These are phyloP conservation scores for Sebastiscus albofasciatus DNA, from an alignment of 2,797 vertebrate species.

Conservation along the genomic window DNA sequence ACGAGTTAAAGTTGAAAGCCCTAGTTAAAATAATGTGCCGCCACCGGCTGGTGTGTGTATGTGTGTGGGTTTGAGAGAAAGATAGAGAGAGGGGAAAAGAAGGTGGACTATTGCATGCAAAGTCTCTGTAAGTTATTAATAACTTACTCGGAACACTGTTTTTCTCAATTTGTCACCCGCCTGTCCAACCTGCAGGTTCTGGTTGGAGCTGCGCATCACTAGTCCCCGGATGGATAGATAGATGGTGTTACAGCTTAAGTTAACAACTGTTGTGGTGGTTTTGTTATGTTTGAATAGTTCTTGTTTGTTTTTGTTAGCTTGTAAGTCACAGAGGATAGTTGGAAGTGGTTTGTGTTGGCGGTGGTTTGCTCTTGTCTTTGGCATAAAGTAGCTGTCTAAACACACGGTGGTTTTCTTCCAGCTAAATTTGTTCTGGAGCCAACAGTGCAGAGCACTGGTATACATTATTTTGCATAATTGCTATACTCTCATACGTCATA, in stretches of 20 bases:
- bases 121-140: too few relatives aligned
- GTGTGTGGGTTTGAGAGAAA: too few relatives aligned
- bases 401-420: not conserved
- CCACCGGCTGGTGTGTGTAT: too few relatives aligned
- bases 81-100: too few relatives aligned
- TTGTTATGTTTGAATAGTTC: not conserved
- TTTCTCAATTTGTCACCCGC: too few relatives aligned
- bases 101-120: too few relatives aligned
- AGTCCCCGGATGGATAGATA: too few relatives aligned
- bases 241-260: not conserved
- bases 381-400: not conserved
- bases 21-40: too few relatives aligned
- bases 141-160: too few relatives aligned
- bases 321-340: not conserved
- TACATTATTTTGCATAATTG: not conserved
- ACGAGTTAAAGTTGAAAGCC: too few relatives aligned
- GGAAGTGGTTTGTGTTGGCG: not conserved
- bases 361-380: not conserved
- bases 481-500: not conserved
- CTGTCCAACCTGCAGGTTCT: too few relatives aligned
- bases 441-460: not conserved
- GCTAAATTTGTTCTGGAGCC: not conserved
- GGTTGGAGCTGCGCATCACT: too few relatives aligned
- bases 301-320: not conserved
- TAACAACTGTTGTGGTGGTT: not conserved